A percentile compares a stretch with the other conserved stretches of the same genome.
These are phyloP conservation scores for Xanthia togata DNA, from an alignment of 2,888 invertebrate genomes.

Conservation along the genomic window DNA sequence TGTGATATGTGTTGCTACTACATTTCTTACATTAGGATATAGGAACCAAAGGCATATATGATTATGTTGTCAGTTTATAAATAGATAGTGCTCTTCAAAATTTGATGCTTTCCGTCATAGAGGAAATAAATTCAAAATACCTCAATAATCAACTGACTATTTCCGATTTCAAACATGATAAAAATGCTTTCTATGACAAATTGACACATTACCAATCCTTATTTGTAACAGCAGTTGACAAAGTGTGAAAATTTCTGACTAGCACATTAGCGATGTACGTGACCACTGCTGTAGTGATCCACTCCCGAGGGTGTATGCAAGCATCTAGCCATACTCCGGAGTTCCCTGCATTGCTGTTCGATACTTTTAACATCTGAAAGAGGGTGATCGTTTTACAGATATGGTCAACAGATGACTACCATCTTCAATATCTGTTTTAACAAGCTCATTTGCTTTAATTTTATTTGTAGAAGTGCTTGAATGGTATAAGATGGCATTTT, in stretches of 20 bases:
- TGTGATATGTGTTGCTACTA: background rate
- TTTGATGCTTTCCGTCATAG: background rate
- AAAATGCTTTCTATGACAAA: background rate
- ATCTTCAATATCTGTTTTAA: background rate
- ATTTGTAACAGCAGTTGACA: slow-evolving; percentile 92
- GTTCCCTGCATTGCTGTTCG: slow-evolving; percentile 92
- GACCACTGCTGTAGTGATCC: slow-evolving; percentile 95
- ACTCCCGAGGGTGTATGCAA: slow-evolving; percentile 97
- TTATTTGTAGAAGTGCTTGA: too few relatives aligned
- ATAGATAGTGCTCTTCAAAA: background rate
- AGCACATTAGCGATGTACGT: slow-evolving; percentile 94
- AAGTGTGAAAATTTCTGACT: slow-evolving; percentile 92
- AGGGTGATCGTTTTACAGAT: background rate
- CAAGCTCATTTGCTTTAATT: too few relatives aligned
- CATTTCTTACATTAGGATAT: background rate
- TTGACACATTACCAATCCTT: slow-evolving; percentile 93
- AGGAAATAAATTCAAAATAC: background rate
- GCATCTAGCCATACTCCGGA: slow-evolving; percentile 94
- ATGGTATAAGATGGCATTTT: too few relatives aligned
- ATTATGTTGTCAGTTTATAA: background rate
- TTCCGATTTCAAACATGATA: too few relatives aligned
- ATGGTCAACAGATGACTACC: background rate
- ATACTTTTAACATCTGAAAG: slow-evolving; percentile 91
- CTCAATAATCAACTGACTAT: background rate
- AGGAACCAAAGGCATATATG: background rate